phyloP scores from a whole-genome alignment of 53 echinoderm and acorn worm species.

The Antedon mediterranea region DNA sequence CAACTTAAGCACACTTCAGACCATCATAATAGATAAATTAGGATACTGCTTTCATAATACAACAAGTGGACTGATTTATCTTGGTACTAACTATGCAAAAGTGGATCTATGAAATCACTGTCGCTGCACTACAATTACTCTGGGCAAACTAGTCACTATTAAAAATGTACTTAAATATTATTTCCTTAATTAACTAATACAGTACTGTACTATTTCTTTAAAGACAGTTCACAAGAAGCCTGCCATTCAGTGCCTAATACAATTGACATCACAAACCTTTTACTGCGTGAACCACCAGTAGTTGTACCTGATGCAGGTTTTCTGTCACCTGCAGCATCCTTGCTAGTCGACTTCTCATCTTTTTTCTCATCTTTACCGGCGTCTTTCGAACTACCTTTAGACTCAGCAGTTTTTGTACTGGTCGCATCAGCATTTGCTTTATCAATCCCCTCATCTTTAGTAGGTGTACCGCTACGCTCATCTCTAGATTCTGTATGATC shows the following conservation, averaged over 20 bases:
- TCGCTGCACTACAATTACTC: no score
- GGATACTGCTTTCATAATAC: not conserved
- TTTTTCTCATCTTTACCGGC: conserved; percentile 12
- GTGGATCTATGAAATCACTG: no score
- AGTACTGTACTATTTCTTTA: not conserved
- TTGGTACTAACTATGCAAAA: no score
- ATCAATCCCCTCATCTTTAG: not conserved
- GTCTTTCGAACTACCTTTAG: conserved; percentile 17
- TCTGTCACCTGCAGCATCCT: not conserved
- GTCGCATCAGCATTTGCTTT: conserved; percentile 2
- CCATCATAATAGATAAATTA: not conserved
- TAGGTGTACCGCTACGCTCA: not conserved
- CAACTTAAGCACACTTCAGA: not conserved
- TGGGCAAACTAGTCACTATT: no score
- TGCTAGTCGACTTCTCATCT: conserved; percentile 25
- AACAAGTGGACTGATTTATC: no score
- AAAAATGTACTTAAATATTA: no score
- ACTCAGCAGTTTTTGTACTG: conserved; percentile 16
- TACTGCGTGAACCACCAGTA: not conserved
- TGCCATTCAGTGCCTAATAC: not conserved
- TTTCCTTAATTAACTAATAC: no score
- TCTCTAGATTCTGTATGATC: not conserved
- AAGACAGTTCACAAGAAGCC: not conserved
- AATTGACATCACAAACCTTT: not conserved
- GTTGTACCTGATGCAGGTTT: not conserved